Evolutionary conservation across 2,888 invertebrate genomes (phyloP), one percentile per base, ranked within the genome.

Genomic region (Serrognathus titanus): DNA sequence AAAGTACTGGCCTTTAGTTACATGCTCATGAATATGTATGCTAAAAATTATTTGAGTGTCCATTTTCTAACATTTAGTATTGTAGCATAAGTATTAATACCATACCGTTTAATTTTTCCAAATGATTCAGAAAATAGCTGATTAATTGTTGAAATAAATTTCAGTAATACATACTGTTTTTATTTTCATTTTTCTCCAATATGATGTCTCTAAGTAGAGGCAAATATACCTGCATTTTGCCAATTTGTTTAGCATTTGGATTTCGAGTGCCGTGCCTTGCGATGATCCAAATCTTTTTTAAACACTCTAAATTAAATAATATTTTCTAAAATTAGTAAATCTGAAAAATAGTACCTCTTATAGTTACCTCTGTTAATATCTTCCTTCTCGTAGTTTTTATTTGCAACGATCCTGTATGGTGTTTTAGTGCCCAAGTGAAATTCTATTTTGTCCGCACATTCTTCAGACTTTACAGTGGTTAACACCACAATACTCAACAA

Each of bases 181-280:
- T 24, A 46, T 48, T 20, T 11, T 58, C 68, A 63, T 82, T 79
- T 59, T 79, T 81, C 20, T 75, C 60, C 58, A 87, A 60, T 57
- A 87, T 82, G 60, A 79, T 75, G 64, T 80, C 70, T 66, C 80
- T 80, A 12, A 87, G 66, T 16, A 75, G 68, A 37, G 78, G 78
- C 6, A 90, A 73, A 43, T 78, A 74, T 1, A 75, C 74, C 43
- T 79, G 78, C 72, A 86, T 83, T n/a, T 71, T 52, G 38, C 58
- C 57, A 38, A 66, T 64, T 38, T 59, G 57, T 8, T 51, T 52
- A n/a, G 50, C 73, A 63, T 84, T 83, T 0, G 91, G 90, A 73
- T 85, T 81, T 61, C 92, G 82, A n/a, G 90, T 88, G 3, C 92
- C 92, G 77, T 92, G 92, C 4, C 92, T 82, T 39, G 88, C 75